These are phyloP conservation scores for Camelus dromedarius DNA, from an alignment of 2,113 vertebrate genomes.

Conservation along the genomic window DNA sequence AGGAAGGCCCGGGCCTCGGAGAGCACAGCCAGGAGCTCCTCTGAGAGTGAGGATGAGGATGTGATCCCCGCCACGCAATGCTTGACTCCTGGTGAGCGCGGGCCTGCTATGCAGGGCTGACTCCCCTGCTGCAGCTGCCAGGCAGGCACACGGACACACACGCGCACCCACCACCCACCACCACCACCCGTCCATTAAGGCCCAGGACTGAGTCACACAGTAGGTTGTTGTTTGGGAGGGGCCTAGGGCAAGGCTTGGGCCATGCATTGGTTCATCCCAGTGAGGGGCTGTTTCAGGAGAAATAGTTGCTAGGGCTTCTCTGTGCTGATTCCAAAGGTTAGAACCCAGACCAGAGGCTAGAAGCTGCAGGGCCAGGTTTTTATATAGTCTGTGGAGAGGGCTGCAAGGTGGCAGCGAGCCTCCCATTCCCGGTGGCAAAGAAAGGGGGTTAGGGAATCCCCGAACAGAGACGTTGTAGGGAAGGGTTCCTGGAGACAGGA, in stretches of 20 bases:
- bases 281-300: neutral
- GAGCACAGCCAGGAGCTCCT: conserved; percentile 78
- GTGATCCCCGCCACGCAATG: conserved; percentile 62
- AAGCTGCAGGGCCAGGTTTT: neutral
- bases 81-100: conserved; percentile 66
- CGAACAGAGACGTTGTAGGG: neutral
- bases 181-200: rapidly evolving
- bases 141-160: rapidly evolving
- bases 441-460: neutral
- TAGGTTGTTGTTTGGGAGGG: neutral
- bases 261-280: neutral
- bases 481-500: neutral
- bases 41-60: conserved; percentile 83
- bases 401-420: neutral
- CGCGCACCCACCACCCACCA: rapidly evolving
- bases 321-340: neutral
- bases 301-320: neutral
- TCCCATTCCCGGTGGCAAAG: neutral
- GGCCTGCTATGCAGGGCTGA: neutral
- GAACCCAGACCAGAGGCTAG: neutral
- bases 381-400: rapidly evolving
- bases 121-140: neutral
- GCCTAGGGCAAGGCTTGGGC: neutral
- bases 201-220: neutral
- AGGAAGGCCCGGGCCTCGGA: conserved; percentile 79